Evolutionary conservation across 2,888 invertebrate genomes (phyloP), one percentile per base, ranked within the genome.

Genomic region (Ochropacha duplaris): DNA sequence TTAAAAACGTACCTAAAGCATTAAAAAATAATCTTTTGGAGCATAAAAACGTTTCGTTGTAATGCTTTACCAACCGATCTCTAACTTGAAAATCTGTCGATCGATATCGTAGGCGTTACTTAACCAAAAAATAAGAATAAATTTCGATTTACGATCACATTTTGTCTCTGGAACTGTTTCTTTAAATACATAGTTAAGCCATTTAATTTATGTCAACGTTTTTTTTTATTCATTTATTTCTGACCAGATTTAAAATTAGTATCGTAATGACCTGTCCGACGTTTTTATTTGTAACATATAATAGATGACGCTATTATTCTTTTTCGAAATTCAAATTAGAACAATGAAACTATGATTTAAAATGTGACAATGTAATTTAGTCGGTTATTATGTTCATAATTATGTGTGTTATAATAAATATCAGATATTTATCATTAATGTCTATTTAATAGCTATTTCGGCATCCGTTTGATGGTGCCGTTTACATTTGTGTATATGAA

Each of bases 91-190:
- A 67, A 77, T 76, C 71, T 67, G 64, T 66, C 61, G 61, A 59
- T 70, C 69, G 44, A 44, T 72, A 64, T 73, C 73, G 84, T 86
- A 77, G 85, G 87, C 82, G 87, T 87, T 72, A 69, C 74, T 71
- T 76, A 71, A 74, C 69, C 69, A 68, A 65, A 60, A 62, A 72
- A 87, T 88, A 86, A 85, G 78, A 86, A 88, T 88, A 83, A 76
- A 85, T 80, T 81, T 75, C 78, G 81, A 87, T 84, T 83, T 78
- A 83, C 72, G 74, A 79, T 74, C 75, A 72, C 78, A 81, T 79
- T 79, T 72, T 66, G 71, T 71, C 26, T 19, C 19, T 44, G 78
- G 74, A 73, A 78, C 84, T 82, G 79, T 85, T 84, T 77, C 76
- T 78, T 69, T 70, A 77, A 77, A 78, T 75, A 81, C 76, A 79